Base-by-base conservation (phyloP, 1,140 invertebrate species). In the Homarus americanus region DNA sequence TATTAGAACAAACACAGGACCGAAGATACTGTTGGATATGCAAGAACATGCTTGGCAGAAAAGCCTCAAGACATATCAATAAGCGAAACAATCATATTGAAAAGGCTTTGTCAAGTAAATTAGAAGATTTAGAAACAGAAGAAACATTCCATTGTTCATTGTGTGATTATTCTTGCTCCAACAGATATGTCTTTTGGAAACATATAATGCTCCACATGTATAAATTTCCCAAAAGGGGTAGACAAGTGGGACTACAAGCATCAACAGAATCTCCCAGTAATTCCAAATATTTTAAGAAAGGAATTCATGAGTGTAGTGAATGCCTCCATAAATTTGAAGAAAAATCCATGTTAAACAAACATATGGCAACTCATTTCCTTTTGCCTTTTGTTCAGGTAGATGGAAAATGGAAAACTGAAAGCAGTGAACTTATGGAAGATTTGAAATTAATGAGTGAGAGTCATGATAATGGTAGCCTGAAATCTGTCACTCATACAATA, bases 171-270 rank as follows among this genome's bases (percentile, higher is more conserved):
- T 24, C 44, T 0, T 90, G 88, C 63, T 82, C 80, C 9, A 83
- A 76, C 41, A 90, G 79, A 90, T 83, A 90, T 44, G 28, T 20
- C 24, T 75, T 75, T 40, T 90, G 88, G 88, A 90, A 90, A 58
- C 88, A 90, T 53, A 58, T 90, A n/a, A 75, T 63, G 53, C 82
- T 90, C 4, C 88, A 90, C 66, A 49, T 90, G 80, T 90, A 76
- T 66, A 44, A 80, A 17, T 15, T 44, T 73, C 72, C 24, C 10
- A 36, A 34, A 69, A 84, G 17, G 44, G 41, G 17, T 32, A 53
- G 34, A 12, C 66, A 36, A 28, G 53, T 34, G 41, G 28, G 20
- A 10, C n/a, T n/a, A n/a, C n/a, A 15, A n/a, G 72, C 40, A 86
- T 4, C 10, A 40, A 36, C 28, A 69, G 63, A 69, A 69, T 69